Evolutionary conservation across 92 coral and sea anemone genomes (phyloP), one percentile per base, ranked within the genome.

Genomic region (Pocillopora grandis): DNA sequence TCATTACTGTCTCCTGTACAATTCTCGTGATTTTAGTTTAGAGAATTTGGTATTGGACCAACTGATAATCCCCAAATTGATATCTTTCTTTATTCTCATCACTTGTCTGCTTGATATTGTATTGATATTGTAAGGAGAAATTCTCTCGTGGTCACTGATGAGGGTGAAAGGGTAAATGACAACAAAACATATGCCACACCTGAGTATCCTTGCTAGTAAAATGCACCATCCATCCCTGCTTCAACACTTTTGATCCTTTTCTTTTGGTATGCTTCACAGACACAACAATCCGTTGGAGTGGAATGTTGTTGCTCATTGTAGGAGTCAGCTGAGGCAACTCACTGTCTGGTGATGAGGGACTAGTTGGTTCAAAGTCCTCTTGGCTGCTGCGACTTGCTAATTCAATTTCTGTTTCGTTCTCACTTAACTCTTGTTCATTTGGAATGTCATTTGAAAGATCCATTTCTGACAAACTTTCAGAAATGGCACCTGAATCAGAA

Each of bases 211-310:
- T 97, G 91, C 88, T 93, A 9, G 99, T 92, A 65, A 92, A 97
- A 78, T 97, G 99, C 20, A 97, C 99, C 99, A 97, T 94, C 94
- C 98, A 97, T 17, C 99, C 99, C 85, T 97, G 99, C 59, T 97
- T 97, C 57, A 97, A 89, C 61, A 97, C 96, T 79, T 97, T 97
- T 23, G 99, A 93, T 1, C 95, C 97, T 91, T 95, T 92, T 79
- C 95, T 92, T 87, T 97, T 97, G 20, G 99, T 97, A 82, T 97
- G 99, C 79, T 96, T 97, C 17, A 97, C 98, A 2, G 99, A 97
- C 37, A 94, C 98, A 73, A 97, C 98, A 17, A 97, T 92, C 87
- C 99, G 91, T 73, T 95, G 97, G 55, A 97, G 81, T 52, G 99
- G 98, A 80, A 97, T 94, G 76, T 97, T 92, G 56, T 84, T 89